phyloP scores from a whole-genome alignment of 1,140 invertebrate genomes.

The Anoplophora glabripennis region DNA sequence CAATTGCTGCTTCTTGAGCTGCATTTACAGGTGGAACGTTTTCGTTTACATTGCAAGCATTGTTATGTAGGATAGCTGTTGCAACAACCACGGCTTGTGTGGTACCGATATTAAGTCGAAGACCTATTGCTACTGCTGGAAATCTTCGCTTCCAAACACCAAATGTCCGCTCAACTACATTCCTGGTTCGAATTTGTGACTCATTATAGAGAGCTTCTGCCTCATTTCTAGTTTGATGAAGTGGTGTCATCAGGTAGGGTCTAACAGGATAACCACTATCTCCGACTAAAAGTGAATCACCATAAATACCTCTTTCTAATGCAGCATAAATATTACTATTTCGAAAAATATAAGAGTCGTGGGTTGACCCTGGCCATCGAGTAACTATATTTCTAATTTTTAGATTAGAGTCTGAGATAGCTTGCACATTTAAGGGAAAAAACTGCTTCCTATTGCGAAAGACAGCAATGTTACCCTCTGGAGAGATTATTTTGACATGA shows the following conservation, averaged over 20 bases:
- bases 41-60: no score
- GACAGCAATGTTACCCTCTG: slow-evolving; percentile 37
- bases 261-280: background rate
- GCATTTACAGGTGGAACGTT: no score
- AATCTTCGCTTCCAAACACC: no score
- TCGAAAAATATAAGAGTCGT: slow-evolving; percentile 41
- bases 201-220: no score
- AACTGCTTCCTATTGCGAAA: slow-evolving; percentile 42
- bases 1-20: no score
- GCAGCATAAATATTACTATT: slow-evolving; percentile 18
- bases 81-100: no score
- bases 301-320: background rate
- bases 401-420: slow-evolving; percentile 31
- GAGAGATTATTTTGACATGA: no score
- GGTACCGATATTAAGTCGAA: no score
- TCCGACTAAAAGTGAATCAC: background rate
- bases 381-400: slow-evolving; percentile 39
- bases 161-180: no score
- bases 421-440: slow-evolving; percentile 44
- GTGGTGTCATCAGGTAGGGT: background rate
- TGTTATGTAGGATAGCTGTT: no score
- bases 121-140: no score
- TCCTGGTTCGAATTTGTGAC: no score
- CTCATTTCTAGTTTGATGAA: background rate
- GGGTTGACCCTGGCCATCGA: slow-evolving; percentile 42